Base-by-base conservation (phyloP, 2,888 invertebrate genomes). In the Hemistola chrysoprasaria region DNA sequence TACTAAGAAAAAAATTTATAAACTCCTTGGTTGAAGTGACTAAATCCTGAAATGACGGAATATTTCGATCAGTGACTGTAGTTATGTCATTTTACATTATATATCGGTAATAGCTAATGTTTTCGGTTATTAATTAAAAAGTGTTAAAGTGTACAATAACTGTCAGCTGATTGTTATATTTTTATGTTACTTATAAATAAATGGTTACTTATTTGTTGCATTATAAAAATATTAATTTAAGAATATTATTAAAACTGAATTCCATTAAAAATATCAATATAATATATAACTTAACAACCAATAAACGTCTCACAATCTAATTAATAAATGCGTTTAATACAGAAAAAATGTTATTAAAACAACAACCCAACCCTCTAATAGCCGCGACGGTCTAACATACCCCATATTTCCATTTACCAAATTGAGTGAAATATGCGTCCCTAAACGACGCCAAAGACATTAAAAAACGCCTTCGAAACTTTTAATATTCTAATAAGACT, bases 401-500 rank as follows among this genome's bases (percentile, higher is more conserved):
- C 66, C 47, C 65, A 58, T 50, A 65, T 56, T 64, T 82, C 83
- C 87, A 86, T 86, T 87, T 85, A 83, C 65, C 59, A 86, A 86
- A 86, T 87, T 86, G 84, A 82, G 77, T 87, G 81, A 87, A 86
- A 80, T 86, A 88, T 81, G 66, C 74, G 71, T 82, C 84, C 84
- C 86, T 68, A 71, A 44, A 41, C 50, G 81, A 73, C 77, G 65
- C 78, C 71, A 77, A 77, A 75, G 84, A 87, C 87, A 87, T 87
- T 85, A 86, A 84, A 86, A 82, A 80, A 78, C 70, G 76, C 79
- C 80, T 74, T 64, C 71, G 60, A 68, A 85, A 87, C 83, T 88
- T 88, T 88, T 87, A 88, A 88, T 87, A 84, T 84, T 75, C 71
- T 85, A 84, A 86, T 87, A 87, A 85, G 87, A 84, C 77, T 83